Conservation (phyloP, 2,113 vertebrate species). For the Protobothrops mucrosquamatus region DNA sequence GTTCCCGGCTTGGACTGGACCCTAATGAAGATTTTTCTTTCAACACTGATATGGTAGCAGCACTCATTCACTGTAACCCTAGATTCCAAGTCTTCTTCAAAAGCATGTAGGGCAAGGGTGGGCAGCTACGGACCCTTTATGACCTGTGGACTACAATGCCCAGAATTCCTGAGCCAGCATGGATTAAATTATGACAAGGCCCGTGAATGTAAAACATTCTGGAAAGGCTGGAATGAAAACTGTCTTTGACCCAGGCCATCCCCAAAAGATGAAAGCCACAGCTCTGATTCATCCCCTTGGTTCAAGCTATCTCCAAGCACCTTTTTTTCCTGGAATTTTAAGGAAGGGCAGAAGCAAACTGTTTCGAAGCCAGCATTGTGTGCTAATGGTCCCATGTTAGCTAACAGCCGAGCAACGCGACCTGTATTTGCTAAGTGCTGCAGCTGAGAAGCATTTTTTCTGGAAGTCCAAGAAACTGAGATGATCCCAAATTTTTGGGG, state of each 20-base stretch:
- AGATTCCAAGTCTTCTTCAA: not conserved
- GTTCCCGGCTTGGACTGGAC: too few species aligned
- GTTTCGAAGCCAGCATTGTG: conserved; percentile 53
- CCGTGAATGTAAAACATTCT: not conserved
- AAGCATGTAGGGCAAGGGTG: not conserved
- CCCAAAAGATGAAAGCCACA: conserved; percentile 28
- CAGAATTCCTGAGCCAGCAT: not conserved
- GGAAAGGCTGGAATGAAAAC: not conserved
- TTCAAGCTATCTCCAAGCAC: conserved; percentile 36
- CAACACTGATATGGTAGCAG: not conserved
- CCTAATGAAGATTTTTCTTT: too few species aligned
- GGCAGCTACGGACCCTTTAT: not conserved
- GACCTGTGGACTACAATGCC: not conserved
- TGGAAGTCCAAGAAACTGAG: conserved; percentile 34
- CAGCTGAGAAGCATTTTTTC: conserved; percentile 52
- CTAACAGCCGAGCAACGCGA: conserved; percentile 24
- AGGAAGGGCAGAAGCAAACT: conserved; percentile 46
- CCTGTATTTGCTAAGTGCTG: conserved; percentile 35
- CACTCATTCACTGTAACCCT: not conserved
- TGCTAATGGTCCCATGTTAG: conserved; percentile 59
- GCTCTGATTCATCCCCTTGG: conserved; percentile 17
- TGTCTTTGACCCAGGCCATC: conserved; percentile 29
- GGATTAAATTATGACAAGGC: not conserved
- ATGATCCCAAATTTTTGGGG: conserved; percentile 20
- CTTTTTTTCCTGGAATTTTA: conserved; percentile 14